phyloP scores from a whole-genome alignment of 2,113 vertebrate species.

The Ariopsis seemanni region DNA sequence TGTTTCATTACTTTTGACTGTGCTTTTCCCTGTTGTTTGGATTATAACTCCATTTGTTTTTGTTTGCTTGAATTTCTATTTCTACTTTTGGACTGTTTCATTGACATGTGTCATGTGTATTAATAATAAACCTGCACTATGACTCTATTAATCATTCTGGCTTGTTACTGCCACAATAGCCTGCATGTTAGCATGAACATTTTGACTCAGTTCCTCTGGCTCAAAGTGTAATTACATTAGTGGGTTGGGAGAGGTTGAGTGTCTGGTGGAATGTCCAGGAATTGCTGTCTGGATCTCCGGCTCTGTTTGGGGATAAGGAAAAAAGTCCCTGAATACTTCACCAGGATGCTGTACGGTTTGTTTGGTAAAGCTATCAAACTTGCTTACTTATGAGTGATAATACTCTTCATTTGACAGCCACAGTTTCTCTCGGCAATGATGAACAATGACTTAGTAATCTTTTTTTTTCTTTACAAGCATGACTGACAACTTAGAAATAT shows the following conservation, averaged over 20 bases:
- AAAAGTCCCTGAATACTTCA: conserved; percentile 54
- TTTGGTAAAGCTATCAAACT: conserved; percentile 63
- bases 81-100: background rate
- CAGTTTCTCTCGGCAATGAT: conserved; percentile 56
- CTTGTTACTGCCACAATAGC: background rate
- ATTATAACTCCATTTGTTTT: background rate
- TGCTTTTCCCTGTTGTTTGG: background rate
- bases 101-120: background rate
- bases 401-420: conserved; percentile 61
- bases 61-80: background rate
- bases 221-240: conserved; percentile 53
- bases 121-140: background rate
- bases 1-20: background rate
- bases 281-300: conserved; percentile 10
- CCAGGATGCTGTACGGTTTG: conserved; percentile 52
- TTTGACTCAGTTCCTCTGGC: conserved; percentile 37
- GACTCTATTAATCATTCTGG: conserved; percentile 17
- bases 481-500: conserved; percentile 57
- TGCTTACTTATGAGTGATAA: conserved; percentile 55
- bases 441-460: conserved; percentile 54
- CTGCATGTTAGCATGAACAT: conserved; percentile 25
- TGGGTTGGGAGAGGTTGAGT: conserved; percentile 46
- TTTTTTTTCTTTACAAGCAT: conserved; percentile 50
- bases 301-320: background rate
- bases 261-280: conserved; percentile 40